Base-by-base conservation (phyloP, 2,797 vertebrate genomes). In the Gephyroberyx darwinii region DNA sequence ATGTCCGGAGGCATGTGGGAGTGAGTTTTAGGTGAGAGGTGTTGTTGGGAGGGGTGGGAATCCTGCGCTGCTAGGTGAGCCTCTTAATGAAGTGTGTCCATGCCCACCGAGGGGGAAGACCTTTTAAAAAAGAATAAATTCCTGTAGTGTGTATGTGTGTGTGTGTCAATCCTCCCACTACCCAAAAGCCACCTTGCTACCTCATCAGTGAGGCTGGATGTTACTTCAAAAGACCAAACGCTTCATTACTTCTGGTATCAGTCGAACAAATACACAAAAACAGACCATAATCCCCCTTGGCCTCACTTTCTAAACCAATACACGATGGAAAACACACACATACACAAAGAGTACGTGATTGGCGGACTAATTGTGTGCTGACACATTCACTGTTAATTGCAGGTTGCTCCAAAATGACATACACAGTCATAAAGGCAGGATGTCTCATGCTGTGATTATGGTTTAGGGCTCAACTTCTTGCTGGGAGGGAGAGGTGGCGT, bases 351-450 rank as follows among this genome's bases (percentile, higher is more conserved):
- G 30, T 52, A 43, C 52, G 69, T 17, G 14, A 74, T 45, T 1
- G 6, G 33, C 48, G 17, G 31, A 61, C 59, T 76, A 82, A 78
- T 59, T 68, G n/a, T 51, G 20, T 63, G 82, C 80, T 86, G 85
- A 84, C 73, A 79, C 43, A 68, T 77, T 83, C 20, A 20, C 45
- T 65, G 70, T 20, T 82, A 86, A 89, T 84, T 87, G 82, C 52
- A 77, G 74, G 74, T 9, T 70, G 65, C 61, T 75, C 53, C 52
- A 66, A 71, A 73, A 74, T 14, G 52, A 9, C 57, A 60, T 3
- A 60, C n/a, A 53, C 16, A 6, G 63, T 59, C 51, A 17, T 43
- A 61, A 75, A n/a, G 37, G 62, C 75, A 82, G 78, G 70, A 88
- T 77, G 76, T 77, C 6, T 84, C 71, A 52, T 52, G 59, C 71